Evolutionary conservation across 2,797 vertebrate genomes (phyloP).

Genomic region (Limosa lapponica): DNA sequence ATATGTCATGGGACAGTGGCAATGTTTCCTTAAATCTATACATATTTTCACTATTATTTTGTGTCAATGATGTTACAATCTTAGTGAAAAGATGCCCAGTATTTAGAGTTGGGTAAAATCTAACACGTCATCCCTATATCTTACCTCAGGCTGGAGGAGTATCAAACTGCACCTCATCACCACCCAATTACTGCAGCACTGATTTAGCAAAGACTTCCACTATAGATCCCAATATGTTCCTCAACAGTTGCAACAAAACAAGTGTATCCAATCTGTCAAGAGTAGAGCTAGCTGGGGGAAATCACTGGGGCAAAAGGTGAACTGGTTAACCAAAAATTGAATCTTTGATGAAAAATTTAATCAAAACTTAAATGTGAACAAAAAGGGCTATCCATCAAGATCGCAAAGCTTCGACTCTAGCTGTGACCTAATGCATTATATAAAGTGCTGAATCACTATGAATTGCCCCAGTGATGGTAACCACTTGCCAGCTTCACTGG

Average conservation of each 20-base stretch:
- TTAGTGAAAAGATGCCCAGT: not conserved
- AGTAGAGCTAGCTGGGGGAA: not conserved
- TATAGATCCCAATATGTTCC: not conserved
- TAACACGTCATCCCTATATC: not conserved
- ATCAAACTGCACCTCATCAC: not conserved
- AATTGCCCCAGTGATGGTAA: not conserved
- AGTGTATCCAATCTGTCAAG: not conserved
- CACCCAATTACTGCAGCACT: not conserved
- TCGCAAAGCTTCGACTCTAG: not conserved
- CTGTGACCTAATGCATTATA: not conserved
- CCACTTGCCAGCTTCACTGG: not conserved
- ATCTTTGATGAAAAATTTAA: constrained; percentile 48
- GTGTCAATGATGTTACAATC: not conserved
- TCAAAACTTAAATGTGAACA: constrained; percentile 28
- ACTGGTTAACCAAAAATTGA: constrained; percentile 28
- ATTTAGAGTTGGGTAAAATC: not conserved
- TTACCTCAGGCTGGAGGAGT: not conserved
- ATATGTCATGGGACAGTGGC: not conserved
- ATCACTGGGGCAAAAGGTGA: not conserved
- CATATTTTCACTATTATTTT: not conserved
- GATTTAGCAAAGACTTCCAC: not conserved
- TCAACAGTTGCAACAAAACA: not conserved
- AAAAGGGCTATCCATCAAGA: constrained; percentile 19
- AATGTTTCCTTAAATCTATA: not conserved
- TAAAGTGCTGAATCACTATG: not conserved